phyloP scores from a whole-genome alignment of 2,113 vertebrate genomes.

The Eurystomus gularis region DNA sequence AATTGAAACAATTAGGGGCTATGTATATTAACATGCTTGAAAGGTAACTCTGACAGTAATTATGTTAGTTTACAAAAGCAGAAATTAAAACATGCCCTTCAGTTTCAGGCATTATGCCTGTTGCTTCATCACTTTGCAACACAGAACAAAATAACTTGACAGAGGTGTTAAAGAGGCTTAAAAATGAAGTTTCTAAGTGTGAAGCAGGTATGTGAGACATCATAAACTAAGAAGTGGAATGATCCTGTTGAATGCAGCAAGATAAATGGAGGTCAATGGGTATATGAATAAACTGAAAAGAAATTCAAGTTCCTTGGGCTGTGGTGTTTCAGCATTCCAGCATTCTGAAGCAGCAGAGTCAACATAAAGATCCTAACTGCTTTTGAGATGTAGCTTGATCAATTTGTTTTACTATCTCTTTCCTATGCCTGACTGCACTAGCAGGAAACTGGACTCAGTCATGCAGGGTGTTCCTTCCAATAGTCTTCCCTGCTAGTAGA shows the following conservation, averaged over 20 bases:
- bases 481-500: not conserved
- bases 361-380: not conserved
- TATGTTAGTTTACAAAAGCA: not conserved
- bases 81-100: not conserved
- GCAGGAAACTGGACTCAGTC: not conserved
- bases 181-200: not conserved
- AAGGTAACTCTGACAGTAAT: not conserved
- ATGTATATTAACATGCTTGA: accelerated
- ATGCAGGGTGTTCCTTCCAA: not conserved
- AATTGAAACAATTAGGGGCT: not conserved
- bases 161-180: not conserved
- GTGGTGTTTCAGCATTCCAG: not conserved
- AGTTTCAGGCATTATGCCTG: not conserved
- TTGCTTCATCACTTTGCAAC: not conserved
- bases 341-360: not conserved
- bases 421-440: not conserved
- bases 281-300: not conserved
- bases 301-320: not conserved
- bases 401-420: not conserved
- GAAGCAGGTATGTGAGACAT: not conserved
- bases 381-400: conserved; percentile 1
- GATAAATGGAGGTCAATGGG: not conserved
- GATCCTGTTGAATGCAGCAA: not conserved
- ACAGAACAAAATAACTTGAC: not conserved
- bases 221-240: not conserved